Base-by-base conservation (phyloP, 2,888 invertebrate species). In the Lithophane leautieri region DNA sequence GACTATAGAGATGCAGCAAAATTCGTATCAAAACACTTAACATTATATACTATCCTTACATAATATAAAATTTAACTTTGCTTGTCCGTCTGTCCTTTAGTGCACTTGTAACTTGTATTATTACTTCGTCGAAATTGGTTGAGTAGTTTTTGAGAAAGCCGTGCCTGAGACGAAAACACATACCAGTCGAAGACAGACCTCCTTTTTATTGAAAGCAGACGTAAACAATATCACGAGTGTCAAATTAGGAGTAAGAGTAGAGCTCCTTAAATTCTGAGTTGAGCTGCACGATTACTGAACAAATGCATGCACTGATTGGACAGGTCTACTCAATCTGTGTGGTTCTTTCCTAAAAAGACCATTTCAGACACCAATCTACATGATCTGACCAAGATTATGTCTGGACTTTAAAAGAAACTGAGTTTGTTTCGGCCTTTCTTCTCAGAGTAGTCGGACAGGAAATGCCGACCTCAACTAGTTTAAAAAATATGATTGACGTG, bases 1-100 rank as follows among this genome's bases (percentile, higher is more conserved):
- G 60, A 81, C 60, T 11, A 54, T 19, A 56, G 56, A 70, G 47
- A 65, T 66, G 58, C 52, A 50, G 66, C n/a, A 34, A 78, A 67
- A 83, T 73, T 79, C 83, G 83, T 79, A 79, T 82, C 78, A 79
- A 79, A 79, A 79, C 63, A 61, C 63, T 78, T 78, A 78, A 47
- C 25, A 19, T 6, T 78, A 76, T 9, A 81, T 65, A 0, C 14
- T 63, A 19, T 54, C 52, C 28, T 81, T 66, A 47, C 40, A 50
- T 76, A 28, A 78, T 47, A 58, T 60, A 28, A 60, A 62, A 75
- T 34, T 16, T 42, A 50, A 42, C 0, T 56, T 50, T 61, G 25
- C 6, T n/a, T 72, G n/a, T 2, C n/a, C 9, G 9, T 34, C 28
- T 14, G 11, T 40, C n/a, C 8, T 6, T n/a, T 19, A 44, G 7